These are phyloP conservation scores for Sylvicola cinctus DNA, from an alignment of 2,888 invertebrate species.

Conservation along the genomic window DNA sequence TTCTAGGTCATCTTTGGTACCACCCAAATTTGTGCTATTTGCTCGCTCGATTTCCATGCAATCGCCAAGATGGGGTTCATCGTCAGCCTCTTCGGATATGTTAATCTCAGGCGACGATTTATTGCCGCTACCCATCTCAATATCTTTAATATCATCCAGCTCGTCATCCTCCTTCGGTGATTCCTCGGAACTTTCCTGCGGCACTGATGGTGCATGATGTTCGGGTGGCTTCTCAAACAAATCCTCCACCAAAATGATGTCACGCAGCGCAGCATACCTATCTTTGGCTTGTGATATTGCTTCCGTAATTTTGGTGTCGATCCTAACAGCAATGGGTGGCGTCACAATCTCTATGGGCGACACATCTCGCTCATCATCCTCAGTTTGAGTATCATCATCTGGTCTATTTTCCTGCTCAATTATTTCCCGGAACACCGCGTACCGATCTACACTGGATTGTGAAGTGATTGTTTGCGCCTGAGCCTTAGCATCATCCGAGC, in stretches of 20 bases:
- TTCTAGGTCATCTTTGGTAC: constrained; percentile 21
- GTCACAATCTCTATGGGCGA: constrained; percentile 18
- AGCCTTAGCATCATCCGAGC: constrained; percentile 11
- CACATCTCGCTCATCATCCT: constrained; percentile 12
- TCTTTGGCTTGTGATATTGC: constrained; percentile 35
- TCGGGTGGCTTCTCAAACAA: constrained; percentile 27
- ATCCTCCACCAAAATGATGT: constrained; percentile 45
- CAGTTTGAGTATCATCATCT: constrained; percentile 1
- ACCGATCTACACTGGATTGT: constrained; percentile 50
- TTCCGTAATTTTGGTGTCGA: constrained; percentile 29
- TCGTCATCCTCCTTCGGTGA: not conserved
- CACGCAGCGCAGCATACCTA: constrained; percentile 62
- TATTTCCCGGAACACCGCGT: constrained; percentile 73
- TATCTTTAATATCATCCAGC: not conserved
- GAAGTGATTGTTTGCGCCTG: constrained; percentile 7
- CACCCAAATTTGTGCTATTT: constrained; percentile 18
- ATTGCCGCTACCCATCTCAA: constrained; percentile 26
- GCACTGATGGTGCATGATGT: not conserved
- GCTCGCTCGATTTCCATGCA: constrained; percentile 15
- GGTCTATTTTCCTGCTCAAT: constrained; percentile 46
- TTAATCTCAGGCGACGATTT: constrained; percentile 32
- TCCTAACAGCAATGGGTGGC: constrained; percentile 26
- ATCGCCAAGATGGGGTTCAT: constrained; percentile 19
- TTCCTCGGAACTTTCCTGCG: constrained; percentile 3
- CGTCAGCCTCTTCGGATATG: constrained; percentile 31